These are phyloP conservation scores for Dicranocentrus wangi DNA, from an alignment of 2,888 invertebrate genomes.

Conservation along the genomic window DNA sequence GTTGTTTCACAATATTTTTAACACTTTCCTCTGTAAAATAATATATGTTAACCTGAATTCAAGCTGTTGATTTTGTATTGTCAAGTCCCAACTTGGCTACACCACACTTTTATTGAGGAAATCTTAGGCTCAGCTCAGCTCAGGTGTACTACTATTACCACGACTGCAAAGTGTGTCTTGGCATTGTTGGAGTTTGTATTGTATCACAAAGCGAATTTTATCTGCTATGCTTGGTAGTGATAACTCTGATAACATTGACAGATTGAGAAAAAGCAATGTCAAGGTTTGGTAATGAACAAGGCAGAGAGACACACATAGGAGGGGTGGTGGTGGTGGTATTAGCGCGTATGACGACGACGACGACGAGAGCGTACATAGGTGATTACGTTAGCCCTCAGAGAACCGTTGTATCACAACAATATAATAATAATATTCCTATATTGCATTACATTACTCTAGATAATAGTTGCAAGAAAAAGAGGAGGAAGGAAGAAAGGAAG, in stretches of 20 bases:
- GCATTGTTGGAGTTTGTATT: not conserved
- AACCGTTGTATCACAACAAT: constrained; percentile 48
- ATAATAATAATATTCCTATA: constrained; percentile 12
- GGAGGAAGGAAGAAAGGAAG: constrained; percentile 15
- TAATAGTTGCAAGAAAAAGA: not conserved
- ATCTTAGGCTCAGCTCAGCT: too few species aligned
- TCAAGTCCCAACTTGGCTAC: too few species aligned
- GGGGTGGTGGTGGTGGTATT: not conserved
- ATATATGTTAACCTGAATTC: constrained; percentile 57
- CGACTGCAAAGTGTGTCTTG: not conserved
- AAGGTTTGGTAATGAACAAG: constrained; percentile 64
- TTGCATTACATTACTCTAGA: constrained; percentile 8
- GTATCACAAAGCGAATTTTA: constrained; percentile 28
- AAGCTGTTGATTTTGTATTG: constrained; percentile 15
- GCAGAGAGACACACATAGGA: constrained; percentile 58
- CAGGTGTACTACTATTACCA: too few species aligned
- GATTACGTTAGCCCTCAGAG: constrained; percentile 34
- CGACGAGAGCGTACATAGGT: not conserved
- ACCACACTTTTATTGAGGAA: too few species aligned
- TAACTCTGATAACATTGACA: constrained; percentile 27
- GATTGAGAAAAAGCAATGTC: constrained; percentile 54
- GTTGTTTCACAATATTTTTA: constrained; percentile 64
- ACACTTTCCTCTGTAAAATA: constrained; percentile 45
- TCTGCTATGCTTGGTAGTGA: too few species aligned
- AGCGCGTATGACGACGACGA: not conserved